A percentile compares a stretch with the other conserved stretches of the same genome.
These are phyloP conservation scores for Pelosia muscerda DNA, from an alignment of 2,888 invertebrate species.

Conservation along the genomic window DNA sequence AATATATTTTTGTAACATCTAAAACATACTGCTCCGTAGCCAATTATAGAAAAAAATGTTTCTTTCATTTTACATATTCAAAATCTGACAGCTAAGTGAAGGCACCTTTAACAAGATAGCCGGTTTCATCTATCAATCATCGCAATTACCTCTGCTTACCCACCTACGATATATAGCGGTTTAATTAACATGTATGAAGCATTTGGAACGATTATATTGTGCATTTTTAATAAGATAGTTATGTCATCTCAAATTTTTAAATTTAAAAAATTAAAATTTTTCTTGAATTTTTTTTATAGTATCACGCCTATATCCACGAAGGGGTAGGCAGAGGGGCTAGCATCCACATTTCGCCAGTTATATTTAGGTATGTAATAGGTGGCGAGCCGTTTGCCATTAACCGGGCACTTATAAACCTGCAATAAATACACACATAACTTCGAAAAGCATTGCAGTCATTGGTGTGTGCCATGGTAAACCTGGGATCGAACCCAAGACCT, in stretches of 20 bases:
- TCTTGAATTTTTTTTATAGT: too few relatives aligned
- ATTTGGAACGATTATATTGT: slow-evolving; percentile 22
- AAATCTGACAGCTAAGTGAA: not conserved
- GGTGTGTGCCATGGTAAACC: too few relatives aligned
- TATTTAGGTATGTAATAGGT: too few relatives aligned
- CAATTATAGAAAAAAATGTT: not conserved
- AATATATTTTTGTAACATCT: not conserved
- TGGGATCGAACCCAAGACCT: too few relatives aligned
- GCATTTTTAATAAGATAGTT: slow-evolving; percentile 13
- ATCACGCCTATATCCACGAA: too few relatives aligned
- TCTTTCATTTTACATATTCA: slow-evolving; percentile 10
- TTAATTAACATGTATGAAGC: slow-evolving; percentile 19
- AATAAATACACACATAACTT: too few relatives aligned
- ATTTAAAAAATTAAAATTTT: not conserved
- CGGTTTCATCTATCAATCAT: slow-evolving; percentile 27
- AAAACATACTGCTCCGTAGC: not conserved
- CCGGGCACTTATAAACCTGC: too few relatives aligned
- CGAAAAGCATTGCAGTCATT: too few relatives aligned
- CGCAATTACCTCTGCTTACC: slow-evolving; percentile 26
- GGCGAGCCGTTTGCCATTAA: too few relatives aligned
- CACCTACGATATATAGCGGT: slow-evolving; percentile 14
- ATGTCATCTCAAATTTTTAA: not conserved
- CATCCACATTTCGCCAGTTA: too few relatives aligned
- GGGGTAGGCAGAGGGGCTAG: too few relatives aligned
- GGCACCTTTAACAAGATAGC: slow-evolving; percentile 15